These are phyloP conservation scores for Scelioninae gen. 1 DNA, from an alignment of 2,888 invertebrate genomes.

Conservation along the genomic window DNA sequence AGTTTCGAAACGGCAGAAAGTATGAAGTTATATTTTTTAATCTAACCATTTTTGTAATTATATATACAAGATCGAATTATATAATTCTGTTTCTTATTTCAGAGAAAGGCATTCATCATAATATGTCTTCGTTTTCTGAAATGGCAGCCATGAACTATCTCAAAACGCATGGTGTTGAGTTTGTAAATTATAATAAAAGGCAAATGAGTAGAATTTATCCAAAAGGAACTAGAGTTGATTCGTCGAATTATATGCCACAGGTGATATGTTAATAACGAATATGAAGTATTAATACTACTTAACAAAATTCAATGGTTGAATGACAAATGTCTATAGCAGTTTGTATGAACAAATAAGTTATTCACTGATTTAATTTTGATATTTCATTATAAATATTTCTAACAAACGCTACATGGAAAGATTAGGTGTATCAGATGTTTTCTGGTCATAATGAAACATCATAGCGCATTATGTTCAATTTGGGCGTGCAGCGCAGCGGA, in stretches of 20 bases:
- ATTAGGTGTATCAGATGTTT: too few relatives aligned
- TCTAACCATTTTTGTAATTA: background rate
- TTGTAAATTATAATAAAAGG: slow-evolving; percentile 91
- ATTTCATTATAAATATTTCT: too few relatives aligned
- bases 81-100: slow-evolving; percentile 73
- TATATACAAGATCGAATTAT: background rate
- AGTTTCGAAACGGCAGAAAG: slow-evolving; percentile 89
- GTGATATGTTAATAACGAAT: slow-evolving; percentile 83
- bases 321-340: too few relatives aligned
- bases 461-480: too few relatives aligned
- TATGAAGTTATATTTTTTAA: slow-evolving; percentile 73
- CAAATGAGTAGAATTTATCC: slow-evolving; percentile 99
- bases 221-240: slow-evolving; percentile 98
- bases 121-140: slow-evolving; percentile 90
- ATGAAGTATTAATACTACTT: too few relatives aligned
- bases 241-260: slow-evolving; percentile 99
- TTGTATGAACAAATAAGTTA: too few relatives aligned
- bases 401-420: too few relatives aligned
- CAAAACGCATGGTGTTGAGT: slow-evolving; percentile 88
- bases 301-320: too few relatives aligned
- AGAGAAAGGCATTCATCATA: slow-evolving; percentile 88
- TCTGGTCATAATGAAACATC: too few relatives aligned
- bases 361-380: too few relatives aligned
- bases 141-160: slow-evolving; percentile 88
- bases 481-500: too few relatives aligned